Base-by-base conservation (phyloP, 1,140 invertebrate species). In the Pseudomyrmex cubaensis region DNA sequence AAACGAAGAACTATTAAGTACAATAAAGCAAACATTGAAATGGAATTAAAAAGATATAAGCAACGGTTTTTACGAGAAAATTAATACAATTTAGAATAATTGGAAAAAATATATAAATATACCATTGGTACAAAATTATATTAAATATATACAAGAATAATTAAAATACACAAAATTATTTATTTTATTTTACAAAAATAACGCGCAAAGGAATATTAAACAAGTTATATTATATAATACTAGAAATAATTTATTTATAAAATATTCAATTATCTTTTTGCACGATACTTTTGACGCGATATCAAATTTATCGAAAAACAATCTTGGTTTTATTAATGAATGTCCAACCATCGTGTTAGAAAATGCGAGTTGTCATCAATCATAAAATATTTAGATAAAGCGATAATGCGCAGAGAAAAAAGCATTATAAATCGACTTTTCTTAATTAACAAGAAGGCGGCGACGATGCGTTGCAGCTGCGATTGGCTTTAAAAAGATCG, bases 381-480 rank as follows among this genome's bases (percentile, higher is more conserved):
- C 54, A 46, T 17, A 0, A 15, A 15, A 2, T 63, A 48, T 2
- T 57, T 56, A 15, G 15, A 56, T 46, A 7, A 69, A 69, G 0
- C 10, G 15, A 46, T 15, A 35, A 3, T n/a, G 13, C 44, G 12
- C 2, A 12, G 25, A 77, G 20, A 7, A 5, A 35, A 35, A 35
- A 35, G 35, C 35, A 35, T 35, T 35, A 35, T 35, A 35, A 35
- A 35, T 35, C 12, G 5, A 78, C 2, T 70, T 70, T 78, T 25
- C n/a, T 70, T 17, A 86, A 85, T 72, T 84, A 85, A 82, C n/a
- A n/a, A 48, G 15, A 25, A 59, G 13, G 13, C n/a, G 10, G 15
- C n/a, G 44, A 17, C 20, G 52, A 57, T 52, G 22, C 20, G n/a
- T 82, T 10, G 25, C 15, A 13, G 10, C 20, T 12, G 17, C 22